phyloP scores from a whole-genome alignment of 2,113 vertebrate genomes.

The Halcyon senegalensis region DNA sequence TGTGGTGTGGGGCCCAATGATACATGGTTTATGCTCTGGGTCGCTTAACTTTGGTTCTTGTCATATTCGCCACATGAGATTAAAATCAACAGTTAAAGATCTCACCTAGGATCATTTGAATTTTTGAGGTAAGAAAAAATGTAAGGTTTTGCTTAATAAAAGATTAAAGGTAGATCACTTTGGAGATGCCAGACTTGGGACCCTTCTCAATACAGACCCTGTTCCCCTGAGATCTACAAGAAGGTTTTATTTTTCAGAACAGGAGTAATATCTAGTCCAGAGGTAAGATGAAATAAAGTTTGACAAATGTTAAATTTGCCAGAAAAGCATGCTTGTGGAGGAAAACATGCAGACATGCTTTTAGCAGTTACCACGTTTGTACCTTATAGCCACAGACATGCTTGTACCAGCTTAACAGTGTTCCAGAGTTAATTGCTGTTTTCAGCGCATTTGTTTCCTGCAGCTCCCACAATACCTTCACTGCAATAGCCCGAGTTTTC shows the following conservation, averaged over 20 bases:
- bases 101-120: background rate
- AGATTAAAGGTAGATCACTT: background rate
- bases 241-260: background rate
- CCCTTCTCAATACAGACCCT: background rate
- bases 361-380: no score
- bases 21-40: background rate
- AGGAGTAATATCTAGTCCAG: background rate
- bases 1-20: background rate
- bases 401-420: background rate
- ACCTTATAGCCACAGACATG: background rate
- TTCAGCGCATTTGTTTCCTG: background rate
- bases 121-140: background rate
- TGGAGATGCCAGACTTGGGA: background rate
- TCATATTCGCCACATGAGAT: background rate
- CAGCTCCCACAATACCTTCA: rapidly evolving
- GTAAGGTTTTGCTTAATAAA: background rate
- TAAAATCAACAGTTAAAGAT: background rate
- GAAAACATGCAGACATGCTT: background rate
- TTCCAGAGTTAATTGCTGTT: background rate
- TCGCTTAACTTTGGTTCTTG: background rate
- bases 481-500: background rate
- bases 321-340: background rate
- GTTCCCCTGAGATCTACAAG: background rate
- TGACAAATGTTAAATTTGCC: background rate
- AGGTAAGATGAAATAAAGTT: background rate